Evolutionary conservation across 2,888 invertebrate species (phyloP), one percentile per base, ranked within the genome.

Genomic region (Colletes collaris): DNA sequence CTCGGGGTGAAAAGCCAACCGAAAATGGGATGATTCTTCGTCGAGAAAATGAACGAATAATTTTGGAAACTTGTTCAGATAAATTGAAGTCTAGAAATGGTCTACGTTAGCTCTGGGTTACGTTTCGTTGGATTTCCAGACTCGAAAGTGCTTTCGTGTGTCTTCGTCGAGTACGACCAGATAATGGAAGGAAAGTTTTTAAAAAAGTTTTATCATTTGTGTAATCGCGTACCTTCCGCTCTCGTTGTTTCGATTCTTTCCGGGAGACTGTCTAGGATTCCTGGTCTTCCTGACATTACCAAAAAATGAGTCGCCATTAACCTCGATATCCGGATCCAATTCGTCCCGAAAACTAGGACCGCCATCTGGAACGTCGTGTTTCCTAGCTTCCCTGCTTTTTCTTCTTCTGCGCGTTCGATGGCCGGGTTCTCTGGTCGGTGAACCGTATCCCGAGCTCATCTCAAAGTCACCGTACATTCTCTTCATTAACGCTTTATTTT

Each of bases 381-480:
- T 85, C 19, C 81, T 79, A 60, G 82, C 44, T 52, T 87, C 87
- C 46, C 82, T 81, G 46, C 74, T 83, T 77, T 85, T 85, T 79
- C 87, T 78, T 74, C 79, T 89, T 62, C 87, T 87, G 70, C 90
- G 87, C 55, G 89, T 88, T 44, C 88, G 86, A 68, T 86, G 87
- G 0, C 89, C 85, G 4, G 87, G 86, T 52, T 92, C 91, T 46
- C 88, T 88, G 7, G 94, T 94, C 52, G 95, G 94, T 8, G 95
- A 94, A 3, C 94, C 94, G 74, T 93, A 93, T 81, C 94, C 94
- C 81, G 94, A 93, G 89, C 90, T 94, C 94, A 96, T 95, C 84
- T 95, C 95, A 91, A 98, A 98, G 87, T 98, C 97, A 0, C 98
- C 98, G 92, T 98, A 98, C 98, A 98, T 98, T 78, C 98, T 95